phyloP scores from a whole-genome alignment of 2,888 invertebrate genomes.

The Heliconius sara region DNA sequence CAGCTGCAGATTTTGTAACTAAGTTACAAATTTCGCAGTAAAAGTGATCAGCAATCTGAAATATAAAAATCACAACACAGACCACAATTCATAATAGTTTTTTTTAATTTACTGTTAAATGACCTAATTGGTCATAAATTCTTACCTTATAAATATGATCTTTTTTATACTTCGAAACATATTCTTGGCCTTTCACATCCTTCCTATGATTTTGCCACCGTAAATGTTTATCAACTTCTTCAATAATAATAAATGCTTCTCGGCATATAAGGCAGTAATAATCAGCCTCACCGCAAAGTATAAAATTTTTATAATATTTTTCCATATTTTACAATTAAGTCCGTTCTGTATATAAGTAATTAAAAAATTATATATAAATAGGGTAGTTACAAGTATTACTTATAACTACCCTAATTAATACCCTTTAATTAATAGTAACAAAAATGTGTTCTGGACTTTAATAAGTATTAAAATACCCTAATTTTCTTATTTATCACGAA shows the following conservation, averaged over 20 bases:
- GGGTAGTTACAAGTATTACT: slow-evolving; percentile 1
- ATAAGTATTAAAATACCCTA: not conserved
- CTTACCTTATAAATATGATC: slow-evolving; percentile 64
- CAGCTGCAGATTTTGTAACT: slow-evolving; percentile 44
- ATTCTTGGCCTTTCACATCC: slow-evolving; percentile 53
- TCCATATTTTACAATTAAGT: slow-evolving; percentile 37
- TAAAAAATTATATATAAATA: not conserved
- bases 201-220: slow-evolving; percentile 66
- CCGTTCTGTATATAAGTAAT: too few species aligned
- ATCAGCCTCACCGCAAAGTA: slow-evolving; percentile 63
- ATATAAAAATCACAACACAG: slow-evolving; percentile 33
- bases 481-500: not conserved
- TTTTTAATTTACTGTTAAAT: not conserved
- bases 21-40: slow-evolving; percentile 68
- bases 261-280: slow-evolving; percentile 64
- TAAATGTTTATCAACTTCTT: slow-evolving; percentile 63
- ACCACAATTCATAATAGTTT: not conserved
- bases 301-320: slow-evolving; percentile 59
- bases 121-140: not conserved
- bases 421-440: not conserved
- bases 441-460: not conserved
- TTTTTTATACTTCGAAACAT: slow-evolving; percentile 56
- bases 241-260: slow-evolving; percentile 55
- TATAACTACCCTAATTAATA: not conserved
- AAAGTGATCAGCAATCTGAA: slow-evolving; percentile 58